Evolutionary conservation across 2,888 invertebrate genomes (phyloP).

Genomic region (Pyrrhosoma nymphula): DNA sequence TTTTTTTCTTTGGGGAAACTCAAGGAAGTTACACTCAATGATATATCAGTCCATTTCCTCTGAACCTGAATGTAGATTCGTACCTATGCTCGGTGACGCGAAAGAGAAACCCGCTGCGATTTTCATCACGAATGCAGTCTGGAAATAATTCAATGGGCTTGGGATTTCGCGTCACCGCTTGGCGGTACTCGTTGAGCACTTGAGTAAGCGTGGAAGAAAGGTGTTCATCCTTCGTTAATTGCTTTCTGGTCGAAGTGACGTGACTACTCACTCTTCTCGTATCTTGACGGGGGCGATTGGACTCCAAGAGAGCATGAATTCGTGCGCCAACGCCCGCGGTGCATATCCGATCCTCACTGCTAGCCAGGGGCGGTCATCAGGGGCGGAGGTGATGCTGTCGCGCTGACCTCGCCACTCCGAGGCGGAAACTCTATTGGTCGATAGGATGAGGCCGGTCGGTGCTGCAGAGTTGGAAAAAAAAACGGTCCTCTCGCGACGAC

Average conservation of each 20-base stretch:
- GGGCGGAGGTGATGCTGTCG: neutral
- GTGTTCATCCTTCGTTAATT: neutral
- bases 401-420: neutral
- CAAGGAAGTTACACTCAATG: too few relatives aligned
- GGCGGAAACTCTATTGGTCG: conserved; percentile 5
- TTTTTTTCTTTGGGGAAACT: too few relatives aligned
- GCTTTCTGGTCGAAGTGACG: neutral
- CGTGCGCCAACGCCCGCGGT: neutral
- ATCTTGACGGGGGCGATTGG: neutral
- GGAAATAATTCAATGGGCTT: neutral
- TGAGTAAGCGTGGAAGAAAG: neutral
- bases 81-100: too few relatives aligned
- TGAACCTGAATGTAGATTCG: too few relatives aligned
- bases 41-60: too few relatives aligned
- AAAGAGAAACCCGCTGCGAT: neutral
- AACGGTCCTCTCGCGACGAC: neutral
- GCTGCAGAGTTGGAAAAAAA: neutral
- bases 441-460: neutral
- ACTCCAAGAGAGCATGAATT: neutral
- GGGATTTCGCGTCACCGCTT: neutral
- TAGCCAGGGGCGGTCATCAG: neutral
- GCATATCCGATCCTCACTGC: neutral
- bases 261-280: neutral
- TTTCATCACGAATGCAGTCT: neutral
- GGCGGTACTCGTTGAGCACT: neutral